Percentiles rank a stretch among this genome's conserved stretches.
Conservation (phyloP, 2,797 vertebrate genomes). For the Chaunax sp. region DNA sequence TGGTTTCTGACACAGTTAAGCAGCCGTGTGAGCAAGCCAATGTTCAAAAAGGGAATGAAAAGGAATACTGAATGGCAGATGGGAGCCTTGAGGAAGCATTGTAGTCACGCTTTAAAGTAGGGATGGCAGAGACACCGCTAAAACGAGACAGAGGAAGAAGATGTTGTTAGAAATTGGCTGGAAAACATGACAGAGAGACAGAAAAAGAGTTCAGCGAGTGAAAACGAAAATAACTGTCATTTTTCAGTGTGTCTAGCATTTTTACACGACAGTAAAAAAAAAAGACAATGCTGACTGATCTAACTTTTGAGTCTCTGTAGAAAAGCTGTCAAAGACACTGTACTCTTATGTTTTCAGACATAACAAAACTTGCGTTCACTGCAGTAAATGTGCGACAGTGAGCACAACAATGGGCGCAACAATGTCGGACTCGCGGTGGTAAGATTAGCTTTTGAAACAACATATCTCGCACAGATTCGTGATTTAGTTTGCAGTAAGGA, state of each 20-base stretch:
- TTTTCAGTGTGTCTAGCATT: conserved; percentile 39
- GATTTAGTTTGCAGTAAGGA: conserved; percentile 22
- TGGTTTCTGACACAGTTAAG: conserved; percentile 61
- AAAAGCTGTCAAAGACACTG: conserved; percentile 62
- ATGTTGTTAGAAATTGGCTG: conserved; percentile 38
- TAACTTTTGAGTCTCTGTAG: conserved; percentile 36
- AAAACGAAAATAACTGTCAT: conserved; percentile 32
- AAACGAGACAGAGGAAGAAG: conserved; percentile 29
- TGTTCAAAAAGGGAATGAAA: conserved; percentile 35
- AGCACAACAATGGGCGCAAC: no score
- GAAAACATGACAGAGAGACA: conserved; percentile 54
- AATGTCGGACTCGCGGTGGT: no score
- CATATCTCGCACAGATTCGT: no score
- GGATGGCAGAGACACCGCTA: conserved; percentile 30
- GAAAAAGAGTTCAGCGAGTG: conserved; percentile 48
- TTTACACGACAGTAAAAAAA: conserved; percentile 49
- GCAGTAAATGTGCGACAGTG: conserved; percentile 49
- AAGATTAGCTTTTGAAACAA: no score
- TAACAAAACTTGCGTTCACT: conserved; percentile 47
- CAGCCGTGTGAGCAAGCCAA: conserved; percentile 42
- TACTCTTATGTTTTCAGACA: conserved; percentile 55
- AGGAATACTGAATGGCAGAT: conserved; percentile 51
- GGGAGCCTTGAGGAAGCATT: conserved; percentile 33
- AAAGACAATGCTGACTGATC: conserved; percentile 45
- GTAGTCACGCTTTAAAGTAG: conserved; percentile 34